Evolutionary conservation across 2,888 invertebrate species (phyloP).

Genomic region (Drosophila rubida): DNA sequence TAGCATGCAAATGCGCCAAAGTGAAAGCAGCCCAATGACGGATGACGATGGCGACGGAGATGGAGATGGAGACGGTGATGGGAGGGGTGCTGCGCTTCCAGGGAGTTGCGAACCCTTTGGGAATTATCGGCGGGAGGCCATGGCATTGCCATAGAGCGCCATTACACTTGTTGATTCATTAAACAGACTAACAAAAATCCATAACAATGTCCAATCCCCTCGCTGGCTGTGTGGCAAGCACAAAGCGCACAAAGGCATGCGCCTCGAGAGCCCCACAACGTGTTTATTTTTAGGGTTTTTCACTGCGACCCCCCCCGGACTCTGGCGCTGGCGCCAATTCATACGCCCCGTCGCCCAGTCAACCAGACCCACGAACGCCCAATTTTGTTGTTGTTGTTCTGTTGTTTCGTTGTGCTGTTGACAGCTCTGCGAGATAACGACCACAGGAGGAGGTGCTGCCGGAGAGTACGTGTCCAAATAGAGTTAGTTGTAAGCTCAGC

Average conservation of each 20-base stretch:
- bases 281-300: constrained; percentile 60
- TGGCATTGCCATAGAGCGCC: constrained; percentile 14
- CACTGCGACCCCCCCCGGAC: constrained; percentile 8
- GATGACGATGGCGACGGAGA: background rate
- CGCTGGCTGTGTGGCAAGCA: background rate
- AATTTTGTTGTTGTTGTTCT: too few species aligned
- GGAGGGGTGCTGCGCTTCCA: background rate
- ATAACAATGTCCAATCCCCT: constrained; percentile 18
- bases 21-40: background rate
- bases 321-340: constrained; percentile 47
- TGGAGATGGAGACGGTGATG: background rate
- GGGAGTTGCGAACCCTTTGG: constrained; percentile 25
- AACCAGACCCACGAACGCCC: background rate
- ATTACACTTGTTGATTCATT: constrained; percentile 67
- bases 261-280: constrained; percentile 9
- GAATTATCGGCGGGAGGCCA: constrained; percentile 7
- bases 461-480: constrained; percentile 3
- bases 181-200: constrained; percentile 26
- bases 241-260: constrained; percentile 7
- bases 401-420: too few species aligned
- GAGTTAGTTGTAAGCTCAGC: constrained; percentile 10
- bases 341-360: constrained; percentile 6
- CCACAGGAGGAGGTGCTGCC: background rate
- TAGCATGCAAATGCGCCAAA: constrained; percentile 32
- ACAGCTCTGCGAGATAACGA: constrained; percentile 2